Evolutionary conservation across 23 tunicate species (phyloP).

Genomic region (Ciona savignyi): DNA sequence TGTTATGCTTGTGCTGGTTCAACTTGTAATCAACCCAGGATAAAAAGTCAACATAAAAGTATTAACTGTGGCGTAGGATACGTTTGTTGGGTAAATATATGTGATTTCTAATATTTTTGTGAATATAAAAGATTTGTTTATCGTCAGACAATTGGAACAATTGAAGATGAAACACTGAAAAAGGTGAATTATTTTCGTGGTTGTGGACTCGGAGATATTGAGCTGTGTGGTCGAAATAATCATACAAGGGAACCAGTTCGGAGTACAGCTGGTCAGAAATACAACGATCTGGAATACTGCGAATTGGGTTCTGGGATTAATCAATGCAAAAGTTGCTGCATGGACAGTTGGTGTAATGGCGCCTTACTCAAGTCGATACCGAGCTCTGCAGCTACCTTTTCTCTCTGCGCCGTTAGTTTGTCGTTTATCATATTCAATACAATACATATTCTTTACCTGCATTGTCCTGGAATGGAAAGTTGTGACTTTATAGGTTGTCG

Average conservation of each 20-base stretch:
- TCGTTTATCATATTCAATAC: not conserved
- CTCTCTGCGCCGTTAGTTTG: no score
- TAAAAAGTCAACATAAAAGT: not conserved
- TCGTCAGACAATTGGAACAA: constrained; percentile 23
- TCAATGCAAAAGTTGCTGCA: constrained; percentile 38
- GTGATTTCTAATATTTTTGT: no score
- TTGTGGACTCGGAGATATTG: constrained; percentile 9
- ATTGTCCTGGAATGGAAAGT: not conserved
- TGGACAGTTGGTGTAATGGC: constrained; percentile 24
- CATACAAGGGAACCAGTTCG: constrained; percentile 12
- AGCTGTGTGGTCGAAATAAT: constrained; percentile 7
- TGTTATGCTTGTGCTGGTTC: constrained; percentile 35
- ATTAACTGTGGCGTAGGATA: constrained; percentile 20
- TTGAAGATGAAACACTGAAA: no score
- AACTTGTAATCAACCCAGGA: constrained; percentile 6
- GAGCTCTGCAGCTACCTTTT: no score
- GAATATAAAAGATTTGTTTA: no score
- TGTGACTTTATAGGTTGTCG: constrained; percentile 33
- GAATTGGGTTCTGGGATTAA: constrained; percentile 11
- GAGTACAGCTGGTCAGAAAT: constrained; percentile 30
- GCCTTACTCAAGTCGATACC: no score
- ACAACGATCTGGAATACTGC: constrained; percentile 22
- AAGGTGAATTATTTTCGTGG: constrained; percentile 13
- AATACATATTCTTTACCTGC: not conserved
- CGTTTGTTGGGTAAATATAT: constrained; percentile 41